Conservation (phyloP, 2,797 vertebrate genomes). For the Notamacropus eugenii region DNA sequence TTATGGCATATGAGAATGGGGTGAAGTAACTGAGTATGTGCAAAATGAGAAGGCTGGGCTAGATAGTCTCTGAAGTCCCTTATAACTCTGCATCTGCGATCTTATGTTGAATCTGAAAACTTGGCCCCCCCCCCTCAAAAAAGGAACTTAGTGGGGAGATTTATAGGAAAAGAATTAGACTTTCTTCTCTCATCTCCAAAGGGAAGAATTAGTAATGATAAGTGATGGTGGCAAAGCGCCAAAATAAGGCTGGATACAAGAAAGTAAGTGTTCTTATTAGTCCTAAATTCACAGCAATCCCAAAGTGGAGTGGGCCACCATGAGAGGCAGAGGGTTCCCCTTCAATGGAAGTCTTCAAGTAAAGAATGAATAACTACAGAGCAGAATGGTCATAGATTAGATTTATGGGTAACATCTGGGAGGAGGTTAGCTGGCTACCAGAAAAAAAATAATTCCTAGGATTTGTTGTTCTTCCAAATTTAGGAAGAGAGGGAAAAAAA, state of each 20-base stretch:
- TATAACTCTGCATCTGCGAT: neutral
- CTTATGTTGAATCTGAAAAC: neutral
- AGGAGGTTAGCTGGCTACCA: neutral
- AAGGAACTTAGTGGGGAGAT: neutral
- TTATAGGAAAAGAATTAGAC: neutral
- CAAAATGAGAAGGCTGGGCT: neutral
- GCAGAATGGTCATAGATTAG: neutral
- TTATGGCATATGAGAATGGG: neutral
- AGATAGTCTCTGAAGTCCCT: neutral
- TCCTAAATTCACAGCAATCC: neutral
- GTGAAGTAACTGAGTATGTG: neutral
- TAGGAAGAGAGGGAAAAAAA: neutral
- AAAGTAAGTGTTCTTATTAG: neutral
- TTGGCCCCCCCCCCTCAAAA: too few species aligned
- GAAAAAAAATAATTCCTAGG: neutral
- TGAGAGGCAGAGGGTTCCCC: neutral
- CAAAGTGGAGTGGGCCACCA: neutral
- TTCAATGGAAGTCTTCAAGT: neutral
- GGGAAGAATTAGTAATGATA: neutral
- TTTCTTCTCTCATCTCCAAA: neutral
- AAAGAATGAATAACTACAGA: neutral
- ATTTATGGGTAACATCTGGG: neutral
- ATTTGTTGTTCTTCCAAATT: neutral
- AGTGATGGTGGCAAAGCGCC: neutral
- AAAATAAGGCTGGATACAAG: neutral